Base-by-base conservation (phyloP, 2,888 invertebrate species). In the Creontiades dilutus region DNA sequence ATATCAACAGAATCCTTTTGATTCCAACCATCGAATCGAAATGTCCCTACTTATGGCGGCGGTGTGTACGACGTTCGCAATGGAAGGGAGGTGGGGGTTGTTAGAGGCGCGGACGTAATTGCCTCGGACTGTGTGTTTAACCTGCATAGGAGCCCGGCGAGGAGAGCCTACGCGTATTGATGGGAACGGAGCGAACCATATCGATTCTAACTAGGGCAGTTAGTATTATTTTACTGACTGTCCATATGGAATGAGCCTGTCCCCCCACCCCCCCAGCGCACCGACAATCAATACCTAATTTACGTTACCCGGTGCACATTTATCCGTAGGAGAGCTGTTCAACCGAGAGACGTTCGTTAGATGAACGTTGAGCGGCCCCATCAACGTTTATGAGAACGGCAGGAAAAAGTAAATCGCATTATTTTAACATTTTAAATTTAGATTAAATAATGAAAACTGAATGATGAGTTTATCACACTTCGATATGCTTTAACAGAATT, bases 171-270 rank as follows among this genome's bases (percentile, higher is more conserved):
- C 47, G 47, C 78, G n/a, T 78, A 78, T 78, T 78, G 78, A 78
- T 78, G 78, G 78, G 78, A n/a, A 52, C 52, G 52, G 48, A 27
- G 28, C 52, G 16, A 28, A 27, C 82, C 52, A 82, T 82, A 82
- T 82, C 82, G 82, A 82, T 82, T 82, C 52, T 46, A 82, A 82
- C 82, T 68, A 23, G 68, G 68, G 27, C 28, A 52, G 48, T 82
- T 82, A 82, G 82, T 82, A 82, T 82, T 78, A 78, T 78, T 78
- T 82, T 82, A 52, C 82, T 52, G 52, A 52, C 82, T 27, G 48
- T 82, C 82, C 82, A 52, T 82, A 82, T 82, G 52, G 82, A 82
- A 82, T 82, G 82, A 82, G 52, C 82, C 82, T 68, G 1, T 23
- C 68, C 12, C 68, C 12, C 23, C 68, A 23, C 12, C 68, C 12